These are phyloP conservation scores for Carassius auratus DNA, from an alignment of 2,113 vertebrate species.

Conservation along the genomic window DNA sequence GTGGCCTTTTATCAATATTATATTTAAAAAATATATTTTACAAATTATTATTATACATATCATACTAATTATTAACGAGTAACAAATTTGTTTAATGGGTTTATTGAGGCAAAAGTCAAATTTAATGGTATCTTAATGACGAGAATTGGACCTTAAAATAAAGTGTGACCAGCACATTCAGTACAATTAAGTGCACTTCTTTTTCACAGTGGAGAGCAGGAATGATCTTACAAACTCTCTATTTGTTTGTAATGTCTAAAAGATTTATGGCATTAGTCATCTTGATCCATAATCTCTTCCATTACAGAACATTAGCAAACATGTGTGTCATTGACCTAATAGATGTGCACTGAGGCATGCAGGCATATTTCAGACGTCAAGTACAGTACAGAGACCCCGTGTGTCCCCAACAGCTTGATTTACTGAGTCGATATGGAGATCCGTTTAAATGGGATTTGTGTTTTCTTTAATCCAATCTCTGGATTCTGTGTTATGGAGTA, in stretches of 20 bases:
- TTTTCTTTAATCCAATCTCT: background rate
- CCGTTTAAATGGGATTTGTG: background rate
- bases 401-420: constrained; percentile 36
- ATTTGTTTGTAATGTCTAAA: background rate
- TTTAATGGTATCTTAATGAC: no score
- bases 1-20: background rate
- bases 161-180: background rate
- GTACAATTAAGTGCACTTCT: background rate
- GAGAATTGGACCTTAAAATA: no score
- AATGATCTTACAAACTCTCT: background rate
- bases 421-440: constrained; percentile 42
- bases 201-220: background rate
- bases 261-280: constrained; percentile 31
- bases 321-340: constrained; percentile 36
- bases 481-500: background rate
- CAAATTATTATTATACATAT: no score
- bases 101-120: no score
- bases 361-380: constrained; percentile 18
- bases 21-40: no score
- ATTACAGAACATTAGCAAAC: constrained; percentile 31
- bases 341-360: constrained; percentile 13
- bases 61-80: no score
- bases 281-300: constrained; percentile 1
- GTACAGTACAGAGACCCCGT: background rate
- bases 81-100: no score